A percentile compares a stretch with the other conserved stretches of the same genome.
Conservation (phyloP, 2,888 invertebrate genomes). For the Petrolisthes manimaculis region DNA sequence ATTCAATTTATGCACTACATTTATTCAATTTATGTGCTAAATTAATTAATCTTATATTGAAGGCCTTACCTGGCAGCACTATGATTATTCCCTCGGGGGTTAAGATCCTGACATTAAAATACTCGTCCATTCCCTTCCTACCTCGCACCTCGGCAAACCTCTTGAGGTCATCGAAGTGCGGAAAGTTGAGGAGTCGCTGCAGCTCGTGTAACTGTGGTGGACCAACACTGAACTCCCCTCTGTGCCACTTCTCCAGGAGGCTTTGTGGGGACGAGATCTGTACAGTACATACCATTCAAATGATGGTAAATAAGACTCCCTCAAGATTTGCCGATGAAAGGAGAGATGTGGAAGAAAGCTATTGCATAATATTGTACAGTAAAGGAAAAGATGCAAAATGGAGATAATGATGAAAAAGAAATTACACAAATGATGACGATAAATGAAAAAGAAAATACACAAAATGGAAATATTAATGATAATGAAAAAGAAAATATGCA, state of each 20-base stretch:
- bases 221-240: constrained; percentile 73
- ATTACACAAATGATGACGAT: no score
- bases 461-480: not conserved
- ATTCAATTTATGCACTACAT: no score
- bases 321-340: not conserved
- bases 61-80: constrained; percentile 75
- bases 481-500: not conserved
- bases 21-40: no score
- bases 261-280: constrained; percentile 20
- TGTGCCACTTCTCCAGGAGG: constrained; percentile 29
- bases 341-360: not conserved
- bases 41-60: not conserved
- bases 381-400: not conserved
- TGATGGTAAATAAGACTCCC: not conserved
- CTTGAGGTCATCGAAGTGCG: constrained; percentile 74
- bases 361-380: not conserved
- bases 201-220: constrained; percentile 86
- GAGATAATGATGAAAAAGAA: not conserved
- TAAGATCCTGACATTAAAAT: constrained; percentile 74
- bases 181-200: constrained; percentile 75
- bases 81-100: constrained; percentile 76
- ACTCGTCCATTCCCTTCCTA: constrained; percentile 73
- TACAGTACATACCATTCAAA: not conserved
- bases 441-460: not conserved
- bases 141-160: constrained; percentile 76